Base-by-base conservation (phyloP, 2,888 invertebrate species). In the Chrysodeixis includens region DNA sequence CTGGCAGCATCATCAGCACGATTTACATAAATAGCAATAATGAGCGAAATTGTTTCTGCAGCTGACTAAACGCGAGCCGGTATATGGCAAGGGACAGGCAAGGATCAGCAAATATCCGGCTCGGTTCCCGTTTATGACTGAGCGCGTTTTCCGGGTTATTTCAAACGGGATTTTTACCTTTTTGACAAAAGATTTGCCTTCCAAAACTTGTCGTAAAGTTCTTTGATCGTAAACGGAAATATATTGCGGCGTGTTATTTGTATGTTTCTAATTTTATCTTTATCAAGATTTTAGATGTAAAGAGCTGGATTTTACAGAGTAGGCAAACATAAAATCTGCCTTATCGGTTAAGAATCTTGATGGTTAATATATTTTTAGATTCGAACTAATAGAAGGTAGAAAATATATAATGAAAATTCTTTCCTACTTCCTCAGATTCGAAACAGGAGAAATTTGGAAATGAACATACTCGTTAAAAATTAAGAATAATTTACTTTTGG, bases 81-180 rank as follows among this genome's bases (percentile, higher is more conserved):
- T 69, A 56, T 66, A 68, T 62, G 69, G 46, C 30, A n/a, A 66
- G 67, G 63, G 58, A 74, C 61, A 67, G 60, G 62, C 66, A 60
- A 61, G 79, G 68, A 75, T 83, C 78, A 83, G 67, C 67, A 81
- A 83, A 82, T 81, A 77, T 82, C 76, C 83, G 82, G 71, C 49
- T 58, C 44, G 59, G 56, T 62, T 69, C 66, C 66, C 74, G 76
- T 79, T 78, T 79, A 79, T 76, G 76, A 76, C 77, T 58, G 59
- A 58, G 74, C 70, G 74, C 76, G 70, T 83, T 81, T 79, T 75
- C 75, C 78, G 74, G 79, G 76, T 71, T 76, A 76, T 83, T 76
- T 76, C 78, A 71, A 76, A 72, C 59, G 44, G 32, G 68, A 68
- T 76, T 79, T 79, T 75, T 78, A 79, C 71, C 71, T 81, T 80